Conservation (phyloP, 2,888 invertebrate species). For the Hyposoter didymator region DNA sequence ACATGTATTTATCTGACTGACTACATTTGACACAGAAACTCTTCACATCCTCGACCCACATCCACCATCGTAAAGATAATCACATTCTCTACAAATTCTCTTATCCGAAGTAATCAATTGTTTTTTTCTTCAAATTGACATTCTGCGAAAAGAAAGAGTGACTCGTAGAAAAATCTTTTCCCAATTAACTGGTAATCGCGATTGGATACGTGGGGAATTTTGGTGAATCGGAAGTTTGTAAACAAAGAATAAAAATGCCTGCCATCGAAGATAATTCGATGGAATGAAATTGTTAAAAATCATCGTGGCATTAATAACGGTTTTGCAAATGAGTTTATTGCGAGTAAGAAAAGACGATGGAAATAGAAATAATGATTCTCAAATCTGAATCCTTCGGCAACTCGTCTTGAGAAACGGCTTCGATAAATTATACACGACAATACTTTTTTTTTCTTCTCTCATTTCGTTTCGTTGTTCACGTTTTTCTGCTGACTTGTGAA, state of each 20-base stretch:
- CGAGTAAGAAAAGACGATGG: neutral
- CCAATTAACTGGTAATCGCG: neutral
- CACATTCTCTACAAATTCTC: conserved; percentile 9
- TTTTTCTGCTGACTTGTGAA: conserved; percentile 21
- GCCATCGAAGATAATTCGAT: neutral
- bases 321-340: neutral
- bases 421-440: conserved; percentile 16
- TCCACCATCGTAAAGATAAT: conserved; percentile 25
- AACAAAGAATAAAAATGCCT: no score
- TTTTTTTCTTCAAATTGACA: neutral
- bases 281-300: neutral
- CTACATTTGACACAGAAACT: conserved; percentile 43
- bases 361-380: neutral
- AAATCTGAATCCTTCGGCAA: conserved; percentile 2
- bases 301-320: neutral
- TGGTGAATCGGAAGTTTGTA: neutral
- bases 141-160: neutral
- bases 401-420: neutral
- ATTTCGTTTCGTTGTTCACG: conserved; percentile 23
- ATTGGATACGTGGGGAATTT: neutral
- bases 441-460: conserved; percentile 2
- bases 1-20: conserved; percentile 10
- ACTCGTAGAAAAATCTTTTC: neutral
- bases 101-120: conserved; percentile 14
- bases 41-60: conserved; percentile 25